These are phyloP conservation scores for Ibycter americanus DNA, from an alignment of 2,797 vertebrate species.

Conservation along the genomic window DNA sequence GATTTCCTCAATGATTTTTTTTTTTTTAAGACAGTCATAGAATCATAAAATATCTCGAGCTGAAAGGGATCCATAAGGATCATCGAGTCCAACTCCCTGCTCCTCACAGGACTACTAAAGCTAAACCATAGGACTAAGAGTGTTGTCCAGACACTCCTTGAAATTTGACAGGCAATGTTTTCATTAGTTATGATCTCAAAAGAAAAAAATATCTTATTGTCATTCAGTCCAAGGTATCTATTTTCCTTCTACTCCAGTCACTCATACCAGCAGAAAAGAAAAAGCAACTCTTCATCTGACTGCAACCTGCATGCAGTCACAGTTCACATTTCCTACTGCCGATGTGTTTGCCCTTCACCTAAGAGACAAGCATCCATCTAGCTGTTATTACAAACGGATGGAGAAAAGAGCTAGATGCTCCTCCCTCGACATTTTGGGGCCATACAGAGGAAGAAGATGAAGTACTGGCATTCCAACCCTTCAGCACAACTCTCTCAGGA, in stretches of 20 bases:
- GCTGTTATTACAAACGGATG: neutral
- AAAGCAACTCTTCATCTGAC: neutral
- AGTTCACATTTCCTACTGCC: neutral
- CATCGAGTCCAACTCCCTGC: accelerated
- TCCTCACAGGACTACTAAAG: neutral
- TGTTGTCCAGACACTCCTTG: neutral
- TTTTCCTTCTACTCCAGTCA: neutral
- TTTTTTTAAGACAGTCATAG: neutral
- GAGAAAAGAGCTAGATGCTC: neutral
- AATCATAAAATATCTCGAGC: neutral
- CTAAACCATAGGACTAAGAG: neutral
- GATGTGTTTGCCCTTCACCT: neutral
- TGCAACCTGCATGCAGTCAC: neutral
- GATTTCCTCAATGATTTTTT: neutral
- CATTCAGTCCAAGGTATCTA: neutral
- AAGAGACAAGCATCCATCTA: neutral
- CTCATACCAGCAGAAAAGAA: neutral
- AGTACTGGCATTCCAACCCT: neutral
- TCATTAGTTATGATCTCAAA: neutral
- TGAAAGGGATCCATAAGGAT: neutral
- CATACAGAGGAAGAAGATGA: neutral
- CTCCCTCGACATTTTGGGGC: neutral
- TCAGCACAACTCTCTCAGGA: neutral
- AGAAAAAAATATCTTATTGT: neutral
- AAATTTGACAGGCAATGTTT: neutral